These are phyloP conservation scores for Dromaius novaehollandiae DNA, from an alignment of 2,113 vertebrate species.

Conservation along the genomic window DNA sequence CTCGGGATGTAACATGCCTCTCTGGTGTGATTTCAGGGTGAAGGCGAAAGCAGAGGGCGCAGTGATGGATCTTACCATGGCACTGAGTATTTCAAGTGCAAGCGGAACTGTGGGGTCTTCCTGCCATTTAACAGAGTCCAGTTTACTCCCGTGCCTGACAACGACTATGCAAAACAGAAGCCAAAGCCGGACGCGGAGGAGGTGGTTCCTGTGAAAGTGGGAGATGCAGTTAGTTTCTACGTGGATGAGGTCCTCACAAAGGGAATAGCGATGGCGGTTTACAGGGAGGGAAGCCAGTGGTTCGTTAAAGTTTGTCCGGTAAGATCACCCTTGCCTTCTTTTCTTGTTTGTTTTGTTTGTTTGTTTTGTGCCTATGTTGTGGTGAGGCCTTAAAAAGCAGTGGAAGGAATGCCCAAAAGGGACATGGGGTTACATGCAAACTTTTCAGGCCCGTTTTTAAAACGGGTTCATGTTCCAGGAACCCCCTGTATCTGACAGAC, in stretches of 20 bases:
- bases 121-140: slow-evolving; percentile 76
- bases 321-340: not conserved
- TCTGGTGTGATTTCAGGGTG: slow-evolving; percentile 59
- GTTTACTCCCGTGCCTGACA: not conserved
- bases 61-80: slow-evolving; percentile 7
- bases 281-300: slow-evolving; percentile 4
- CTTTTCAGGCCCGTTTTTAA: not conserved
- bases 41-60: slow-evolving; percentile 73
- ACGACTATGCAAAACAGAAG: not conserved
- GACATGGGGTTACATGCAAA: accelerated
- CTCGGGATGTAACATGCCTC: not conserved
- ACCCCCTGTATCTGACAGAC: not conserved
- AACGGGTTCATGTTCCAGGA: not conserved
- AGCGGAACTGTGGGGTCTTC: slow-evolving; percentile 76
- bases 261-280: slow-evolving; percentile 77
- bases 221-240: slow-evolving; percentile 82
- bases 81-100: slow-evolving; percentile 67
- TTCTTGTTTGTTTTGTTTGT: not conserved
- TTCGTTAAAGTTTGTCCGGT: slow-evolving; percentile 67
- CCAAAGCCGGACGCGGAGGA: accelerated
- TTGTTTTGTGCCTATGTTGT: not conserved
- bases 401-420: not conserved
- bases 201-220: slow-evolving; percentile 44
- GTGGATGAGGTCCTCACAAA: slow-evolving; percentile 46
- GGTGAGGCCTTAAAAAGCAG: accelerated